Conservation (phyloP, 2,113 vertebrate genomes). For the Strix uralensis region DNA sequence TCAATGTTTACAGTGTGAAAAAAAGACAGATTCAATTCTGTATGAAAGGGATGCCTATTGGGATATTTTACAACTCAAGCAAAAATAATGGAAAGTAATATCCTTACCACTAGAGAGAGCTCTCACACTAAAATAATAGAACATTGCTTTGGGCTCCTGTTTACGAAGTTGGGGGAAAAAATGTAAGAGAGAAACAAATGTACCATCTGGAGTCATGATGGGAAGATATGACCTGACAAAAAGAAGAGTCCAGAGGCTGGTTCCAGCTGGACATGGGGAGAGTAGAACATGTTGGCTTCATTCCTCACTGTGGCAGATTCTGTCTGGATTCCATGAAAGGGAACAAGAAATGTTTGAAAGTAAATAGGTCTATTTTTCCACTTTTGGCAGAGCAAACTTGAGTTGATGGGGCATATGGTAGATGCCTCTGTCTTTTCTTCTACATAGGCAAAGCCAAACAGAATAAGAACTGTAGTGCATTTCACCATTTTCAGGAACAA, state of each 20-base stretch:
- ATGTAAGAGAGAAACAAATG: not conserved
- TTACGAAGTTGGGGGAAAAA: not conserved
- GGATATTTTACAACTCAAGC: not conserved
- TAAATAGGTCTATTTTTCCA: not conserved
- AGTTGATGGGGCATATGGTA: not conserved
- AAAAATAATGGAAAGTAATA: conserved; percentile 3
- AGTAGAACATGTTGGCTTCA: conserved; percentile 21
- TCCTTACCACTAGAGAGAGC: conserved; percentile 65
- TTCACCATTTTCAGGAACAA: not conserved
- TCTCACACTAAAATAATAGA: conserved; percentile 49
- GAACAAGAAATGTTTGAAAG: not conserved
- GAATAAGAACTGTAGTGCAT: not conserved
- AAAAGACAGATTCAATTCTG: not conserved
- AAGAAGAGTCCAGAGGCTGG: conserved; percentile 55
- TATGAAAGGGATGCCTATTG: not conserved
- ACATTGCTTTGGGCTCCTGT: not conserved
- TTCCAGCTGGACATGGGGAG: conserved; percentile 61
- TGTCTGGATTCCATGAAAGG: not conserved
- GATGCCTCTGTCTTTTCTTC: not conserved
- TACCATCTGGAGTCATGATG: conserved; percentile 62
- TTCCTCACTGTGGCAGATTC: conserved; percentile 25
- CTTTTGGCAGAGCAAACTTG: not conserved
- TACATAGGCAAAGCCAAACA: not conserved
- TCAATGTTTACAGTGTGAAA: not conserved
- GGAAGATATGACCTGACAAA: conserved; percentile 68